phyloP scores from a whole-genome alignment of 2,113 vertebrate species.

The Tragelaphus buxtoni region DNA sequence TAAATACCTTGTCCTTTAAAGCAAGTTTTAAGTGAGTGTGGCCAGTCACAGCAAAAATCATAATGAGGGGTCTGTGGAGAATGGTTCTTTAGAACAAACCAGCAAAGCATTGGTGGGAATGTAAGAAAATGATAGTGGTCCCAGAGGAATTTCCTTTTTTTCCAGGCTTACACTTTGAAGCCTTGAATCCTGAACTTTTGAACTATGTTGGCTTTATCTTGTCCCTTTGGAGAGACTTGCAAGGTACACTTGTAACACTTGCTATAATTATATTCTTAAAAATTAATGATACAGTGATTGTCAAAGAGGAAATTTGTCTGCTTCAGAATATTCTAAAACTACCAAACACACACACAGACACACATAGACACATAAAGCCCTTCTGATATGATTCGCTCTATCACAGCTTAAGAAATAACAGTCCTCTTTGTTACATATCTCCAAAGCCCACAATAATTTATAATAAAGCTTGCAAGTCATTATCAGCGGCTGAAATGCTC shows the following conservation, averaged over 20 bases:
- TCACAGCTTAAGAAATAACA: conserved; percentile 15
- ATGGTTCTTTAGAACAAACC: conserved; percentile 49
- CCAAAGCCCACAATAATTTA: conserved; percentile 47
- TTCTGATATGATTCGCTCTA: conserved; percentile 4
- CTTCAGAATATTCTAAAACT: conserved; percentile 29
- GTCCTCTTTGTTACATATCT: conserved; percentile 47
- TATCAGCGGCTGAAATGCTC: conserved; percentile 51
- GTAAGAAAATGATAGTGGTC: conserved; percentile 62
- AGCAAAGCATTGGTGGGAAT: conserved; percentile 63
- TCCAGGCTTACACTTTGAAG: conserved; percentile 60
- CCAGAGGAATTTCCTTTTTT: conserved; percentile 67
- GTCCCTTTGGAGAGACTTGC: conserved; percentile 64
- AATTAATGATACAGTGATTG: conserved; percentile 41
- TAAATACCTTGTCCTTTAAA: conserved; percentile 54
- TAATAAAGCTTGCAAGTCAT: conserved; percentile 54
- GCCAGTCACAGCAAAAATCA: conserved; percentile 49
- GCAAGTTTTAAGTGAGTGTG: conserved; percentile 50
- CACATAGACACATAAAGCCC: not conserved
- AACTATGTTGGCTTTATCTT: conserved; percentile 64
- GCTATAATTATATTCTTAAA: conserved; percentile 55
- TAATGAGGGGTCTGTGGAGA: conserved; percentile 62
- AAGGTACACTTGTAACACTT: conserved; percentile 19
- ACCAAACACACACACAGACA: not conserved
- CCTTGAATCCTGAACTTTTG: conserved; percentile 67
- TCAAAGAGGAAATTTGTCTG: conserved; percentile 35